Percentiles rank a stretch among this genome's conserved stretches.
Evolutionary conservation across 2,888 invertebrate species (phyloP).

Genomic region (Ennomos quercinarius): DNA sequence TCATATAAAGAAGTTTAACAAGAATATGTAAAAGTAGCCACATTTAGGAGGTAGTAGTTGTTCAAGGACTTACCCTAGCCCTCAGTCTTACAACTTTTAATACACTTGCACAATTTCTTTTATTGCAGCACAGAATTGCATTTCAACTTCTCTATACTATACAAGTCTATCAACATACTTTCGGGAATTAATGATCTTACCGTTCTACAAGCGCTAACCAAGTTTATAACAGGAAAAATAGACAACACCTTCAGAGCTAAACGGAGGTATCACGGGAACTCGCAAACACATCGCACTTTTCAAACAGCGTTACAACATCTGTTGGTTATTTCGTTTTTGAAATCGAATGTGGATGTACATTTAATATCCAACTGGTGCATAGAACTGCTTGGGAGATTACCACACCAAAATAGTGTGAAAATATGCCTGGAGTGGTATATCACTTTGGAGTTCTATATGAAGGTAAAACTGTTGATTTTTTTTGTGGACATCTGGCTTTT

Average conservation of each 20-base stretch:
- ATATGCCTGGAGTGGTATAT: slow-evolving; percentile 75
- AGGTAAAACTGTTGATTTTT: slow-evolving; percentile 54
- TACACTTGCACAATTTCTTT: background rate
- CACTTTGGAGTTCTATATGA: slow-evolving; percentile 60
- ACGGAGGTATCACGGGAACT: slow-evolving; percentile 75
- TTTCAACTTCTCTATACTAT: slow-evolving; percentile 68
- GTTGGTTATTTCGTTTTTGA: slow-evolving; percentile 57
- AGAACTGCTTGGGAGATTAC: slow-evolving; percentile 63
- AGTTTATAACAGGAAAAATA: slow-evolving; percentile 61
- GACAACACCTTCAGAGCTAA: slow-evolving; percentile 65
- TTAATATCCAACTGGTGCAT: slow-evolving; percentile 61
- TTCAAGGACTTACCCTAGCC: too few species aligned
- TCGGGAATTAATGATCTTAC: slow-evolving; percentile 55
- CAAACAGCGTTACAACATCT: slow-evolving; percentile 67
- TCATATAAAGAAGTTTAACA: too few species aligned
- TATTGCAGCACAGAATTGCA: slow-evolving; percentile 60
- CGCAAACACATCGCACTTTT: slow-evolving; percentile 67
- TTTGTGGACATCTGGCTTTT: too few species aligned
- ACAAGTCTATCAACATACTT: slow-evolving; percentile 54
- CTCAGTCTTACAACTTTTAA: too few species aligned
- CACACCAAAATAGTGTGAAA: slow-evolving; percentile 73
- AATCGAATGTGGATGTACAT: slow-evolving; percentile 40
- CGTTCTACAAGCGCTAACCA: slow-evolving; percentile 51
- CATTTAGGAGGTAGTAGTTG: too few species aligned
- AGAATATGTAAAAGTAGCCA: too few species aligned